These are phyloP conservation scores for Siderastrea siderea DNA, from an alignment of 92 coral and sea anemone species.

Conservation along the genomic window DNA sequence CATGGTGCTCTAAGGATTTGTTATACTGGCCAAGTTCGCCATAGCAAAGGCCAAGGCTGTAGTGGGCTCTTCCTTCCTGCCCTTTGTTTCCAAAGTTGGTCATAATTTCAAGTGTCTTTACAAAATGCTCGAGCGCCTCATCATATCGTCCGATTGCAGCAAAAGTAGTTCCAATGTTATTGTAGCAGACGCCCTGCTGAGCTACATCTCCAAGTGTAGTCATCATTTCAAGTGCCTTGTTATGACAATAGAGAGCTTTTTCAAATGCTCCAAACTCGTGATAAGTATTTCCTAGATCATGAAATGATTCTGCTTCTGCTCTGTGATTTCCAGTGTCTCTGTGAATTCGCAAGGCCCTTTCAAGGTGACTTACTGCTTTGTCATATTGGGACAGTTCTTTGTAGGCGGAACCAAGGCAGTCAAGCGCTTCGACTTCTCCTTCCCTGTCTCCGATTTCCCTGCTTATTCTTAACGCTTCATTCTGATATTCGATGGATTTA, in stretches of 20 bases:
- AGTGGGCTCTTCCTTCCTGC: not conserved
- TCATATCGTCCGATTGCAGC: not conserved
- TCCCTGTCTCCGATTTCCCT: not conserved
- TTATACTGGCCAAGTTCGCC: not conserved
- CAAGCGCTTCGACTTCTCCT: not conserved
- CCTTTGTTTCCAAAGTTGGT: not conserved
- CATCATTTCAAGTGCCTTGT: constrained; percentile 1
- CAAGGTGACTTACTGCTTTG: not conserved
- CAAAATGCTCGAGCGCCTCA: not conserved
- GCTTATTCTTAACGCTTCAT: constrained; percentile 13
- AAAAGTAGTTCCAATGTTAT: not conserved
- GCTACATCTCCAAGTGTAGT: not conserved
- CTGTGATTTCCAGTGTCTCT: constrained; percentile 4
- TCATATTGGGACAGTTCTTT: not conserved
- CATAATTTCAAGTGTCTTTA: not conserved
- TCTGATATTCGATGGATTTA: constrained; percentile 1
- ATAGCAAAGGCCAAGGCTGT: constrained; percentile 1
- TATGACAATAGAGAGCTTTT: constrained; percentile 3
- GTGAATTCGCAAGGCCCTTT: constrained; percentile 9
- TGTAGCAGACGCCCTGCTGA: not conserved
- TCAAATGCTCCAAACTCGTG: not conserved
- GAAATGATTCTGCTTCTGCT: constrained; percentile 3
- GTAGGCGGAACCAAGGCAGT: not conserved
- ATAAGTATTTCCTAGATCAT: not conserved
- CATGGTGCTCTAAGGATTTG: constrained; percentile 2